Conservation (phyloP, 1,140 invertebrate genomes). For the Phocides pigmalion region DNA sequence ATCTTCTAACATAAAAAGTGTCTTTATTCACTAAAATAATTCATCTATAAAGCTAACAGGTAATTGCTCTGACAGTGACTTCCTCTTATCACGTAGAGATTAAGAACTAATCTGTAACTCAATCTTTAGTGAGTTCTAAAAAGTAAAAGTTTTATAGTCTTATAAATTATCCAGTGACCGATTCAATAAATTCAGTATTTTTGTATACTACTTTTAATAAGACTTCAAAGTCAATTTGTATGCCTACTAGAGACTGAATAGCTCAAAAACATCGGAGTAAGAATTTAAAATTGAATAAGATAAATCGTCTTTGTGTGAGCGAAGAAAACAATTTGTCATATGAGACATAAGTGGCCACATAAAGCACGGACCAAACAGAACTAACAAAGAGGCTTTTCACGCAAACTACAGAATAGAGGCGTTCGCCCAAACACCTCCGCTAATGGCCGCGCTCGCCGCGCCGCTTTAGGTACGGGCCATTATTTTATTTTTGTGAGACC, state of each 20-base stretch:
- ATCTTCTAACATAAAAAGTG: too few species aligned
- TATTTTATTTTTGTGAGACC: slow-evolving; percentile 82
- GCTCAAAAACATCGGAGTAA: slow-evolving; percentile 43
- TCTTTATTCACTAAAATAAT: background rate
- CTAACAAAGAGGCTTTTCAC: slow-evolving; percentile 80
- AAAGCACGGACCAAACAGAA: slow-evolving; percentile 77
- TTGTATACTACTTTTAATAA: background rate
- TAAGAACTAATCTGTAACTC: background rate
- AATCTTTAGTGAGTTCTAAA: background rate
- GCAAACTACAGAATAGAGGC: slow-evolving; percentile 78
- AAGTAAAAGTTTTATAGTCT: background rate
- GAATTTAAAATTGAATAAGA: slow-evolving; percentile 62
- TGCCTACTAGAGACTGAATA: slow-evolving; percentile 22
- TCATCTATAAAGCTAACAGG: background rate
- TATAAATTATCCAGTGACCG: background rate
- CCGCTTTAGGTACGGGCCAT: slow-evolving; percentile 77
- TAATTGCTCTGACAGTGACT: background rate
- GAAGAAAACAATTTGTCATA: slow-evolving; percentile 76
- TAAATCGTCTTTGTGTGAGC: slow-evolving; percentile 67
- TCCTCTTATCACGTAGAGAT: background rate
- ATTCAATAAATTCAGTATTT: background rate
- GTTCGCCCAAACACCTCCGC: slow-evolving; percentile 80
- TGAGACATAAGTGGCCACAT: slow-evolving; percentile 74
- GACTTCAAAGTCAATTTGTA: slow-evolving; percentile 11
- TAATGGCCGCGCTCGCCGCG: slow-evolving; percentile 74